phyloP scores from a whole-genome alignment of 2,113 vertebrate species.

The Pipra filicauda region DNA sequence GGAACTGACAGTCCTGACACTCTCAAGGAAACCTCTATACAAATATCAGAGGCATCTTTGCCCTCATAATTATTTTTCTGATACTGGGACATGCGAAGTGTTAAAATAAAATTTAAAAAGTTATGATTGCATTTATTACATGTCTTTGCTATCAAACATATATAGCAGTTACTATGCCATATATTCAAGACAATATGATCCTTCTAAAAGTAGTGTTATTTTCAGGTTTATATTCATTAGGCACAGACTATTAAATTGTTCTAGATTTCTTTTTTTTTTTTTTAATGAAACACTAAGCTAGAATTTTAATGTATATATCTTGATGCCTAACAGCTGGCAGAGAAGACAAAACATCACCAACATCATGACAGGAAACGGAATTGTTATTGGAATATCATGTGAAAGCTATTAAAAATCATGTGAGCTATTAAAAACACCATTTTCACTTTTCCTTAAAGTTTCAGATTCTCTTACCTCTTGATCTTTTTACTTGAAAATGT shows the following conservation, averaged over 20 bases:
- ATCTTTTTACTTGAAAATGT: background rate
- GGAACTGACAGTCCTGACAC: rapidly evolving
- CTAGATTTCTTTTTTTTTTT: background rate
- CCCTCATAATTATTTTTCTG: background rate
- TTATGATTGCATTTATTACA: background rate
- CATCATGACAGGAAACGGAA: background rate
- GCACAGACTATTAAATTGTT: background rate
- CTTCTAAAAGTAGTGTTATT: background rate
- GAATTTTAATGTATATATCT: background rate
- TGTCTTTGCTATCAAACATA: background rate
- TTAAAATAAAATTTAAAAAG: background rate
- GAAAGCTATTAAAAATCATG: background rate
- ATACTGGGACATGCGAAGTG: background rate
- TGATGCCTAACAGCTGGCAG: background rate
- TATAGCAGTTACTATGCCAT: background rate
- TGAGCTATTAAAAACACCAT: rapidly evolving
- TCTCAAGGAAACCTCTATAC: background rate
- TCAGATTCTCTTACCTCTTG: background rate
- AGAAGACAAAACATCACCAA: background rate
- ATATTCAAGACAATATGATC: background rate
- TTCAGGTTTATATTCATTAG: background rate
- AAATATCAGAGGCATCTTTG: background rate
- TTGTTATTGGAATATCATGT: background rate
- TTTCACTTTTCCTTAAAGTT: background rate
- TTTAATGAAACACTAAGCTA: background rate